Evolutionary conservation across 1,140 invertebrate genomes (phyloP), one percentile per base, ranked within the genome.

Genomic region (Pararge aegeria): DNA sequence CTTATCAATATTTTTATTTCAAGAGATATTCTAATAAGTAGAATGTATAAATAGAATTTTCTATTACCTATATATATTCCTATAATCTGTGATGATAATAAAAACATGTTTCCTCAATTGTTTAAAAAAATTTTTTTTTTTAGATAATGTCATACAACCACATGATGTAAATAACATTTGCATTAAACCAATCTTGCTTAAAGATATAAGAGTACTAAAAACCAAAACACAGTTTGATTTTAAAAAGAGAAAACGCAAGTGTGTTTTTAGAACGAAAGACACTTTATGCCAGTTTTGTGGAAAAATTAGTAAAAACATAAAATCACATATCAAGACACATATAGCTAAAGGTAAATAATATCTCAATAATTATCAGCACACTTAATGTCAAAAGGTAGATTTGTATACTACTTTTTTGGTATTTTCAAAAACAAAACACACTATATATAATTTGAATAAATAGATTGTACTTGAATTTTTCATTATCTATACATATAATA

Each of bases 211-310:
- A 6, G 9, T 49, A 2, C 12, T 49, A 13, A 49, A 16, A 49
- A 49, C 46, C 13, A 27, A 6, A 0, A 13, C n/a, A 27, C 19
- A 29, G 1, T 3, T 5, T n/a, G 15, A 6, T 27, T 4, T 13
- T 0, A 49, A 27, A 29, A 49, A 27, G 9, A 29, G 1, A 29
- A 49, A 46, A 21, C 1, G 7, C 24, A 27, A 16, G 1, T 27
- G 7, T n/a, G 7, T 10, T 1, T 27, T 2, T 29, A 27, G 16
- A 27, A 49, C 4, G 5, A n/a, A 49, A 20, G 46, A 18, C 2
- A 29, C 5, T 2, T 46, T 49, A 20, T 49, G 46, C 13, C 20
- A 21, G 1, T 49, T 27, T 27, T 49, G 46, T 49, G 46, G 46
- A 15, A 49, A 49, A 29, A 27, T 49, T 10, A 13, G 1, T 49